Percentiles rank a stretch among this genome's conserved stretches.
Evolutionary conservation across 2,113 vertebrate species (phyloP).

Genomic region (Sigmodon hispidus): DNA sequence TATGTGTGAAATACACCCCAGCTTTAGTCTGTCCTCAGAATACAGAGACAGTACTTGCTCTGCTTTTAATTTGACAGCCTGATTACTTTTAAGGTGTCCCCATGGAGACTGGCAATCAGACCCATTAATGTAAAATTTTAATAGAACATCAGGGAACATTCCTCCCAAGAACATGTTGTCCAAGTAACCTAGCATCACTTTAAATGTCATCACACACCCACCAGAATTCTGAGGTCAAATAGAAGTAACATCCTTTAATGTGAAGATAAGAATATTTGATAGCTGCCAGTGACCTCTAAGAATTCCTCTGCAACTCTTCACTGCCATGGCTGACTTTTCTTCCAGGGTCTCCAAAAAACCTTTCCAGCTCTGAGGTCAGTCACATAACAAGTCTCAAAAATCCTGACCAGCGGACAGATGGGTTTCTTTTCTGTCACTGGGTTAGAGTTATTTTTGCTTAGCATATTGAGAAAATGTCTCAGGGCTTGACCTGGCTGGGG

Average conservation of each 20-base stretch:
- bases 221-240: constrained; percentile 78
- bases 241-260: constrained; percentile 80
- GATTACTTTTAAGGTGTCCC: constrained; percentile 68
- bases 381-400: constrained; percentile 74
- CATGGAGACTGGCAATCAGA: constrained; percentile 7
- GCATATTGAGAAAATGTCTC: constrained; percentile 81
- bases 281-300: constrained; percentile 72
- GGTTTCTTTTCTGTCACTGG: constrained; percentile 64
- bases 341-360: constrained; percentile 72
- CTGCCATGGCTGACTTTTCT: constrained; percentile 66
- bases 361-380: constrained; percentile 79
- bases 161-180: constrained; percentile 84
- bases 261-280: constrained; percentile 75
- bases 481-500: constrained; percentile 76
- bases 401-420: constrained; percentile 78
- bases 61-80: constrained; percentile 63
- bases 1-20: not conserved
- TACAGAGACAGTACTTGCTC: not conserved
- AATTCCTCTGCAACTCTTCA: constrained; percentile 58
- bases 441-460: constrained; percentile 81
- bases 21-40: constrained; percentile 45
- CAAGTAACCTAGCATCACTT: constrained; percentile 79
- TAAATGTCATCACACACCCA: constrained; percentile 80
- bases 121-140: constrained; percentile 48
- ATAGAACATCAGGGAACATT: constrained; percentile 71